These are phyloP conservation scores for Chrysaora quinquecirrha DNA, from an alignment of 30 jellyfish, hydroid and myxozoan species.

Conservation along the genomic window DNA sequence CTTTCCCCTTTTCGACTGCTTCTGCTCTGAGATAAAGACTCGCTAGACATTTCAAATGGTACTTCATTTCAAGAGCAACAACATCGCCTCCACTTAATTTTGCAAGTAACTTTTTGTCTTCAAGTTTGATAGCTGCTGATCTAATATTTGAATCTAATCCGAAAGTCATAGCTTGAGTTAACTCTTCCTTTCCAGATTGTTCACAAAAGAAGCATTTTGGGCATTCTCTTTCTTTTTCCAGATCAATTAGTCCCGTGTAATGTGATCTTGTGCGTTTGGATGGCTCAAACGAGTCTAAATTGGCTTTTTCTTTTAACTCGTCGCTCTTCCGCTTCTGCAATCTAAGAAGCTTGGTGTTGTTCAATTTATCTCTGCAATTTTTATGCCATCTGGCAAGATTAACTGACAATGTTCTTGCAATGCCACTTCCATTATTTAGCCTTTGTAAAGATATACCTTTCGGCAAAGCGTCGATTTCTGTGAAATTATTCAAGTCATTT, in stretches of 20 bases:
- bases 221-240: background rate
- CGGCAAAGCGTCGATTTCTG: background rate
- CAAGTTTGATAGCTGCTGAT: background rate
- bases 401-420: background rate
- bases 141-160: background rate
- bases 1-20: slow-evolving; percentile 19
- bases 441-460: background rate
- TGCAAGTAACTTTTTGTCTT: slow-evolving; percentile 37
- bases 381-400: background rate
- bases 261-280: background rate
- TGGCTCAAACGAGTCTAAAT: background rate
- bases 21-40: slow-evolving; percentile 17
- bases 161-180: background rate
- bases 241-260: background rate
- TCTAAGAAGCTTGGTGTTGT: background rate
- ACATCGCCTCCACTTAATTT: slow-evolving; percentile 39
- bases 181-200: background rate
- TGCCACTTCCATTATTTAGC: slow-evolving; percentile 1
- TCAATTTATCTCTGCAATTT: background rate
- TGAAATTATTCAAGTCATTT: background rate
- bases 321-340: background rate
- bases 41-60: slow-evolving; percentile 30
- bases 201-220: slow-evolving; percentile 1
- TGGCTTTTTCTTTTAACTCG: background rate
- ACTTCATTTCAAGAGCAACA: slow-evolving; percentile 19